Evolutionary conservation across 37 sponge, comb jelly and placozoan genomes (phyloP).

Genomic region (Geodia barretti): DNA sequence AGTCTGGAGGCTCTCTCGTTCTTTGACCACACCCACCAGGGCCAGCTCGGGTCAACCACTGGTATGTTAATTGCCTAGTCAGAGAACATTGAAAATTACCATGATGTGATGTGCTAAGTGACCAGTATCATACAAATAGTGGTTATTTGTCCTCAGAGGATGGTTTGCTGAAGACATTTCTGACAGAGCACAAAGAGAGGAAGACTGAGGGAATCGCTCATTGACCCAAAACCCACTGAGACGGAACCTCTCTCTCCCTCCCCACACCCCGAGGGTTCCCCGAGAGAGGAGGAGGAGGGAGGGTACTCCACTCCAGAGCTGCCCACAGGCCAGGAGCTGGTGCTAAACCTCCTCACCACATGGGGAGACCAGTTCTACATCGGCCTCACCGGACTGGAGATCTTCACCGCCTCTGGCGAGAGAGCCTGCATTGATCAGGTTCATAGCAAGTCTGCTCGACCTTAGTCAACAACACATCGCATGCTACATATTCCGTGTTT

Average conservation of each 20-base stretch:
- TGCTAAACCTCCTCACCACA: constrained; percentile 77
- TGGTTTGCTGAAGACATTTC: constrained; percentile 29
- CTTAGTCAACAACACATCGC: too few species aligned
- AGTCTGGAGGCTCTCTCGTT: constrained; percentile 42
- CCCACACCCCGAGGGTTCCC: not conserved
- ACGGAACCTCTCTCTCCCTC: not conserved
- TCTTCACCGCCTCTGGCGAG: constrained; percentile 79
- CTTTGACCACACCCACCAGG: constrained; percentile 59
- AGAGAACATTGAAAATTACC: too few species aligned
- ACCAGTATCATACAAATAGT: too few species aligned
- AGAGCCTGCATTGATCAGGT: constrained; percentile 62
- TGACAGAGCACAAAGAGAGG: constrained; percentile 28
- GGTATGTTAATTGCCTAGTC: too few species aligned
- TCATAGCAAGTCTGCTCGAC: too few species aligned
- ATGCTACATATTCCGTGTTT: too few species aligned
- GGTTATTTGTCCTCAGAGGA: constrained; percentile 9
- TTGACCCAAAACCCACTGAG: not conserved
- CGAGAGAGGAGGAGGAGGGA: not conserved
- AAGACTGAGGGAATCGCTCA: not conserved
- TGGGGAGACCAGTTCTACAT: constrained; percentile 98
- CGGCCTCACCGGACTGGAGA: constrained; percentile 93
- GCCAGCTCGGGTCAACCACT: constrained; percentile 24
- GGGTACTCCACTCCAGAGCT: constrained; percentile 73
- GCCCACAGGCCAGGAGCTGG: constrained; percentile 76
- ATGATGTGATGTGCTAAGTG: too few species aligned